Evolutionary conservation across 2,888 invertebrate species (phyloP), one percentile per base, ranked within the genome.

Genomic region (Lottia gigantea): DNA sequence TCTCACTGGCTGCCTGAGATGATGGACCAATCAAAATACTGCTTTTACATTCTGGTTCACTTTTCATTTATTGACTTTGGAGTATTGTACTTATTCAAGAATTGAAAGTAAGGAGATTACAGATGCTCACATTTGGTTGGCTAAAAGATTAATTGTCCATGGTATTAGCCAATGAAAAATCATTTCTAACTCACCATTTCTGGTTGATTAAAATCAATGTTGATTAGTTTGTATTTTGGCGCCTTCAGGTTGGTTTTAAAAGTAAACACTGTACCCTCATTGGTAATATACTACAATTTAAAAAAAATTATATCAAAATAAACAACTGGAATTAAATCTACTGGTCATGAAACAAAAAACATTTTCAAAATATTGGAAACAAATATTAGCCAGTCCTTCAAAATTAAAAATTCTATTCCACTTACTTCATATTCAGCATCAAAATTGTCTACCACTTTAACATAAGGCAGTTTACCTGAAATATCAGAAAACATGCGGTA

Each of bases 191-290:
- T 94, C 76, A 89, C 89, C 80, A 83, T 82, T 19, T 83, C 82
- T 62, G 84, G 86, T 15, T 88, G 82, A 47, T 78, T 78, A 31
- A 91, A 78, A 81, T 91, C 90, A 78, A 98, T 95, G 78, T 92
- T 91, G 84, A 98, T 92, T 62, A 98, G 91, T 76, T 94, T 92
- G 90, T 96, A 97, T 89, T 96, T 96, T 8, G 97, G 95, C 0
- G 98, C 95, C 88, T 95, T 92, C 89, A 95, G 95, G 89, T 98
- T 98, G 26, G 98, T 98, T 64, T 94, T 93, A 89, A 98, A 95
- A 84, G 95, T 92, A 77, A 94, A 93, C 80, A 93, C 91, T 0
- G 93, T 91, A 0, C 93, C 96, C 76, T 94, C 92, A 88, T 97
- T 98, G 31, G 96, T 95, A 23, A 98, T 90, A 87, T 96, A 98